Base-by-base conservation (phyloP, 2,797 vertebrate species). In the Cygnus olor region DNA sequence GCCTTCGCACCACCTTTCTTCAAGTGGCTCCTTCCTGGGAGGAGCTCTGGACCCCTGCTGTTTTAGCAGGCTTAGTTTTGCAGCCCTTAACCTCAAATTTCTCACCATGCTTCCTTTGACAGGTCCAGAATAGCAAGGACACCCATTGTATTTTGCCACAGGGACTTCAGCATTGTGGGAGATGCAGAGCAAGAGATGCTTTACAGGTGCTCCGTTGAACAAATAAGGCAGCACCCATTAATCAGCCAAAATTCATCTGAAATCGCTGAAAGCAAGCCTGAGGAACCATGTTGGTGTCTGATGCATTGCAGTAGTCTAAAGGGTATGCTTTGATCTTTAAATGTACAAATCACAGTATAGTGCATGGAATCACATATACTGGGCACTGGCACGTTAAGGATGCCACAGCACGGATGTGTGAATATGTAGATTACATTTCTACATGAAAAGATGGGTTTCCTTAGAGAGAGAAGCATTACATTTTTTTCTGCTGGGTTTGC, bases 401-500 rank as follows among this genome's bases (percentile, higher is more conserved):
- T 24, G 63, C 19, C 2, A 0, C 34, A 76, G 56, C 51, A 25
- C 0, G 4, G 57, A 65, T 84, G 53, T 28, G 12, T 38, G 38
- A 25, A 15, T 53, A n/a, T 49, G 36, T 10, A 71, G 20, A 34
- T 79, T 89, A 72, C 47, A 68, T 92, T 94, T 91, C 58, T 47
- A 49, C 27, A 32, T 73, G 30, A n/a, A 77, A 77, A 80, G 49
- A 79, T 34, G 30, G 4, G 21, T 80, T 87, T 77, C 70, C 94
- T 90, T 71, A 63, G 34, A 51, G 70, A 56, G 15, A 84, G 60
- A 90, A 63, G 49, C 44, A 82, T 32, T 11, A 10, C 76, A 53
- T 91, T 81, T 91, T 81, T 88, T 32, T 36, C 88, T 86, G 51
- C 85, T 86, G 66, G 36, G 27, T 81, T 88, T 63, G 27, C 90